Evolutionary conservation across 1,140 invertebrate genomes (phyloP), one percentile per base, ranked within the genome.

Genomic region (Diabrotica virgifera): DNA sequence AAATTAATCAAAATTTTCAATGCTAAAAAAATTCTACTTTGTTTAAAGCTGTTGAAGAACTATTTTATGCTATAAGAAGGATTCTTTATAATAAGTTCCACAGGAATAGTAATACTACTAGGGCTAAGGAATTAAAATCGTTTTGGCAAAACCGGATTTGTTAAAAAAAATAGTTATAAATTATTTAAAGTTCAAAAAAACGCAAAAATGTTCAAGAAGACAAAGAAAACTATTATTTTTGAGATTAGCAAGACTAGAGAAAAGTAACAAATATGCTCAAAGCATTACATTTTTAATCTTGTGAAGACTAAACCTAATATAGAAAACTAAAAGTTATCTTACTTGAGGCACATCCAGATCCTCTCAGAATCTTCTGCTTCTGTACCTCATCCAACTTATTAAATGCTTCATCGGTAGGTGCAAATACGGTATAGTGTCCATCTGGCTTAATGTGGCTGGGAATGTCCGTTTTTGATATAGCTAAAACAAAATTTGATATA

Each of bases 341-440:
- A 82, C 81, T 83, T 11, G 75, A 71, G 36, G 82, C 82, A 72
- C 82, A 84, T 36, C 74, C 77, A 7, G 83, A 80, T 55, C 81
- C 78, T 69, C 74, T 75, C 60, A 79, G 76, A 5, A 83, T 66
- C 40, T 80, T 82, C 10, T 80, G 71, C 60, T 77, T 76, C 52
- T 81, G 71, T 65, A 74, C 70, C 50, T 76, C 72, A 59, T 81
- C 78, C 67, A 84, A 62, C 70, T 83, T 83, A 9, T 79, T 77
- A 70, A 90, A 89, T 36, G 87, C 88, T 40, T 82, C 82, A 73
- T 90, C 86, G 5, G 84, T 86, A 12, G 88, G 87, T 12, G 85
- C 86, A 60, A 90, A 82, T 7, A 89, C 78, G 0, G 87, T 89
- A 53, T 84, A 84, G 13, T 84, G 82, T 62, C 84, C 81, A 66